Evolutionary conservation across 2,113 vertebrate genomes (phyloP).

Genomic region (Lepus americanus): DNA sequence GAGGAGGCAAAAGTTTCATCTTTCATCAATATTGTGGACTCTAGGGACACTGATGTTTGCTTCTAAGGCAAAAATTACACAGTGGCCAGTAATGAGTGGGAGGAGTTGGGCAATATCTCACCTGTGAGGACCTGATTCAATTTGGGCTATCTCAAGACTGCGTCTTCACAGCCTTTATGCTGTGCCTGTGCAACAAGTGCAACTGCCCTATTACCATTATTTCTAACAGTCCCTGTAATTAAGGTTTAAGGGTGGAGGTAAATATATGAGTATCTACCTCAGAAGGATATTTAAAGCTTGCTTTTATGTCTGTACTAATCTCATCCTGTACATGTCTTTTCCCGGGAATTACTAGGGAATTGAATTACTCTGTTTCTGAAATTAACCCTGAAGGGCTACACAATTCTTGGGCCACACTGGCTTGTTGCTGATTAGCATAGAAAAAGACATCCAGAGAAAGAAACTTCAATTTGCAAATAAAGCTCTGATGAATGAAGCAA

Average conservation of each 20-base stretch:
- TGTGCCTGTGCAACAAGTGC: background rate
- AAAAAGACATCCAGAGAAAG: constrained; percentile 69
- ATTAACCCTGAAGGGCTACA: constrained; percentile 79
- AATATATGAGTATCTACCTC: constrained; percentile 71
- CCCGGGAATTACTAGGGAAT: constrained; percentile 64
- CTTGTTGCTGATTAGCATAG: constrained; percentile 77
- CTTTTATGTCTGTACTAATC: constrained; percentile 81
- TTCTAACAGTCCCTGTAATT: constrained; percentile 77
- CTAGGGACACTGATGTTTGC: background rate
- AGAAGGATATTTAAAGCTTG: constrained; percentile 66
- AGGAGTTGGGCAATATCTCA: background rate
- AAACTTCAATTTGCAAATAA: constrained; percentile 82
- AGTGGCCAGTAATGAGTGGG: background rate
- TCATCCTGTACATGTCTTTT: constrained; percentile 72
- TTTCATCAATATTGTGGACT: background rate
- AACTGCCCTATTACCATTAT: constrained; percentile 54
- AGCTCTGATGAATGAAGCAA: constrained; percentile 82
- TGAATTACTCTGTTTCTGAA: constrained; percentile 79
- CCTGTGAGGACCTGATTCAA: background rate
- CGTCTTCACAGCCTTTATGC: background rate
- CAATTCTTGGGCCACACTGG: constrained; percentile 45
- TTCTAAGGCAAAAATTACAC: background rate
- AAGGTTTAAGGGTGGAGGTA: constrained; percentile 75
- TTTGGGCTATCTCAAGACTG: background rate
- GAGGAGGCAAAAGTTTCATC: background rate